A percentile compares a stretch with the other conserved stretches of the same genome.
Evolutionary conservation across 1,140 invertebrate genomes (phyloP).

Genomic region (Oreohelix idahoensis): DNA sequence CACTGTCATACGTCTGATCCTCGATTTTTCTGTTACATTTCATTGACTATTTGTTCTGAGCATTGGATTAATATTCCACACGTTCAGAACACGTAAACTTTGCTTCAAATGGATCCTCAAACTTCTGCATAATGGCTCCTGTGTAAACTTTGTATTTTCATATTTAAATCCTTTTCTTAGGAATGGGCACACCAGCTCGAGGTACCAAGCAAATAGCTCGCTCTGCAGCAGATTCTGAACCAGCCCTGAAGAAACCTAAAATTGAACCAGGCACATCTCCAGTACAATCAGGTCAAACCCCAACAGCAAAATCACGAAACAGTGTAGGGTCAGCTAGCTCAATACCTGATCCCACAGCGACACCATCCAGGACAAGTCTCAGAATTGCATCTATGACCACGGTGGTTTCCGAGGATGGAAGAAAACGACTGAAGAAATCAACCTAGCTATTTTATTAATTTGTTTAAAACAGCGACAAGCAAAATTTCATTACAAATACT

Average conservation of each 20-base stretch:
- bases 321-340: conserved; percentile 20
- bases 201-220: not conserved
- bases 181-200: not conserved
- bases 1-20: too few species aligned
- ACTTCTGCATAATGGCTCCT: too few species aligned
- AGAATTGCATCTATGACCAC: conserved; percentile 64
- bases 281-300: not conserved
- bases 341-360: conserved; percentile 29
- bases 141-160: too few species aligned
- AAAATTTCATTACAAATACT: too few species aligned
- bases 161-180: too few species aligned
- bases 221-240: not conserved
- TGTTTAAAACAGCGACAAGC: too few species aligned
- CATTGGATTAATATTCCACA: too few species aligned
- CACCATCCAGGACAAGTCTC: conserved; percentile 57
- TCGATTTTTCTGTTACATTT: too few species aligned
- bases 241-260: conserved; percentile 27
- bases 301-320: not conserved
- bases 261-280: conserved; percentile 18
- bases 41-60: too few species aligned
- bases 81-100: too few species aligned
- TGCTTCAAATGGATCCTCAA: too few species aligned
- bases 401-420: conserved; percentile 54
- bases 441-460: not conserved
- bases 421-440: conserved; percentile 55